phyloP scores from a whole-genome alignment of 2,888 invertebrate species.

The Hecatera dysodea region DNA sequence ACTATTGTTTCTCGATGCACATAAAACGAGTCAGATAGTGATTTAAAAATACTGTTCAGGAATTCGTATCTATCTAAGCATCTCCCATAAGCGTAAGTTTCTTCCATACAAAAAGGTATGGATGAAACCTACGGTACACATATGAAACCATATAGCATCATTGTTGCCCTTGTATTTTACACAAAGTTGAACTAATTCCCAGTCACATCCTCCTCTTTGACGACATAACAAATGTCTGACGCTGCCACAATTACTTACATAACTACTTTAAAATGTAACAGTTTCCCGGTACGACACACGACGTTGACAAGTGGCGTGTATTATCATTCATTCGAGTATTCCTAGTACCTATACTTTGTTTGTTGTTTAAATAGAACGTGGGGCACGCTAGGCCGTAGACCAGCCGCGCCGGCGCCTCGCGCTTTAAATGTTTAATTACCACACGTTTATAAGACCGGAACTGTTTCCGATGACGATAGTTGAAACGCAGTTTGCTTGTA shows the following conservation, averaged over 20 bases:
- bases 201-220: conserved; percentile 30
- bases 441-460: conserved; percentile 62
- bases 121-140: no score
- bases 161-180: background rate
- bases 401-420: conserved; percentile 70
- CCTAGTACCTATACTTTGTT: conserved; percentile 50
- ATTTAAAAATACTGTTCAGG: background rate
- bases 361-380: conserved; percentile 64
- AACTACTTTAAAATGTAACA: conserved; percentile 35
- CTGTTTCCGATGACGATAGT: conserved; percentile 36
- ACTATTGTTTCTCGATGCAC: conserved; percentile 60
- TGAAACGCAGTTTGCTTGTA: conserved; percentile 17
- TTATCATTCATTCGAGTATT: conserved; percentile 54
- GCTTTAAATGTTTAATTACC: conserved; percentile 80
- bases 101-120: background rate
- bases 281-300: conserved; percentile 30
- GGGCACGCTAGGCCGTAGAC: conserved; percentile 49
- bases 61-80: background rate
- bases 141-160: background rate
- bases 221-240: conserved; percentile 24
- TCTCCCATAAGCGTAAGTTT: no score
- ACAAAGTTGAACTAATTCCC: conserved; percentile 13
- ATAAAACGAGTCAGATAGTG: background rate
- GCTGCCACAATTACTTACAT: conserved; percentile 37
- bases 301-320: conserved; percentile 53